Percentiles rank a stretch among this genome's conserved stretches.
phyloP scores from a whole-genome alignment of 2,113 vertebrate genomes.

The Recurvirostra avosetta region DNA sequence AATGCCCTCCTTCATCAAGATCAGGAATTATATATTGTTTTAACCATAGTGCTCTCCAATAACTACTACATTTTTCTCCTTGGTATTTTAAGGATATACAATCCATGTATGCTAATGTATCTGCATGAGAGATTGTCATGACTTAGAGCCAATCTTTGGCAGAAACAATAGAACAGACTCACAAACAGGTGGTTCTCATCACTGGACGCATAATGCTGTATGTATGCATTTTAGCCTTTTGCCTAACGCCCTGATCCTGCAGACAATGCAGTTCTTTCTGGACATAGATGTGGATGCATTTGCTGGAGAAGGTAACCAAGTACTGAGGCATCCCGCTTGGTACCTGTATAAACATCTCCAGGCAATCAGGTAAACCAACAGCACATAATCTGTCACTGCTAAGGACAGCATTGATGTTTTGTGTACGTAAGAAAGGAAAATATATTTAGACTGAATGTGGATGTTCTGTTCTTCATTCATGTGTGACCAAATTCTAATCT shows the following conservation, averaged over 20 bases:
- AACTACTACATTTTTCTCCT: background rate
- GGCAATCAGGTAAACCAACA: background rate
- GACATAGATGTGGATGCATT: background rate
- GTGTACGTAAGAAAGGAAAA: background rate
- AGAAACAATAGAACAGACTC: constrained; percentile 12
- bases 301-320: background rate
- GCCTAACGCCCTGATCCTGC: background rate
- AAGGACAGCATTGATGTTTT: background rate
- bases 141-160: background rate
- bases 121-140: background rate
- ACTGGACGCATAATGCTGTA: constrained; percentile 2
- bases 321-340: background rate
- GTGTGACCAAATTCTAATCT: constrained; percentile 54
- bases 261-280: background rate
- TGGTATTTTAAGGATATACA: background rate
- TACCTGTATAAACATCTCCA: background rate
- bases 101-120: background rate
- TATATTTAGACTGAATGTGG: background rate
- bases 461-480: background rate
- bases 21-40: background rate
- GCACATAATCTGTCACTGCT: background rate
- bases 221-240: background rate
- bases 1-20: background rate
- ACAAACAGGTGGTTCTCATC: constrained; percentile 50
- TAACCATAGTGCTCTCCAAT: background rate